phyloP scores from a whole-genome alignment of 2,113 vertebrate genomes.

The Sapayoa aenigma region DNA sequence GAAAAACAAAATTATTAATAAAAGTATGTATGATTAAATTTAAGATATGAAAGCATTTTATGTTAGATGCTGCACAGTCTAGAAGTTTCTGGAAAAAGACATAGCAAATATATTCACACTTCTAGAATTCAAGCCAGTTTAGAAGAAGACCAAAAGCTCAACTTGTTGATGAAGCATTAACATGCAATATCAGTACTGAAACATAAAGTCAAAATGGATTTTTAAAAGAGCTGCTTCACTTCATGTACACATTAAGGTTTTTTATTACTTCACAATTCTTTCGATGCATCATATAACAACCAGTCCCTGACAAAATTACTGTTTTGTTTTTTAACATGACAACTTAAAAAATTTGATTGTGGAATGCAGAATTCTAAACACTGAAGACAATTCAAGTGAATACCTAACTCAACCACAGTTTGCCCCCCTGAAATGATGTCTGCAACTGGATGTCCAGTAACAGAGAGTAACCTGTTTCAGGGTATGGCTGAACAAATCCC shows the following conservation, averaged over 20 bases:
- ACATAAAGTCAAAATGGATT: neutral
- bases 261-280: neutral
- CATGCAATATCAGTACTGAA: neutral
- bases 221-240: neutral
- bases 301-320: neutral
- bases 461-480: neutral
- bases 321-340: neutral
- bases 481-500: neutral
- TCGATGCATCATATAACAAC: neutral
- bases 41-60: neutral
- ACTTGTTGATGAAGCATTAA: neutral
- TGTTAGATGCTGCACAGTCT: neutral
- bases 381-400: neutral
- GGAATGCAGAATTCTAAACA: neutral
- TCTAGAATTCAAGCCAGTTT: neutral
- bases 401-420: neutral
- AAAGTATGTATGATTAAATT: neutral
- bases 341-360: neutral
- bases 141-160: neutral
- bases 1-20: neutral
- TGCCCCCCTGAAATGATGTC: neutral
- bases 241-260: neutral
- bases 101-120: neutral
- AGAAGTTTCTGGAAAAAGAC: slow-evolving; percentile 9
- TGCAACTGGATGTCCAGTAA: neutral